A percentile compares a stretch with the other conserved stretches of the same genome.
Conservation (phyloP, 2,888 invertebrate species). For the Lithosia quadra region DNA sequence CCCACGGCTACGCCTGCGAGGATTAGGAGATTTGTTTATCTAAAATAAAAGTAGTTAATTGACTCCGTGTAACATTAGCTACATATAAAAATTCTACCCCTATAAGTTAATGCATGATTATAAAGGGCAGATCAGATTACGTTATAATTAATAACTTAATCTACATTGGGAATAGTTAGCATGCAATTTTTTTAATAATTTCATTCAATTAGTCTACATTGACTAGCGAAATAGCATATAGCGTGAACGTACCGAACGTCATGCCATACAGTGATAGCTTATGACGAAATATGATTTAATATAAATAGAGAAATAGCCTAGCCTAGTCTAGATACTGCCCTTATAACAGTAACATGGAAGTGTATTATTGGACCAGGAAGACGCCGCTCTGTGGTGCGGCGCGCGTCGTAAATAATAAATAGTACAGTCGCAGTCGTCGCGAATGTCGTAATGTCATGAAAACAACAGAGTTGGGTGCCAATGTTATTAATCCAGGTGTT, state of each 20-base stretch:
- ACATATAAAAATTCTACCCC: no score
- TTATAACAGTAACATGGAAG: neutral
- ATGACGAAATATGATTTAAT: neutral
- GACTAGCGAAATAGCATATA: neutral
- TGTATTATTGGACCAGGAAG: slow-evolving; percentile 18
- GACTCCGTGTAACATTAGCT: no score
- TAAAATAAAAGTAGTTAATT: no score
- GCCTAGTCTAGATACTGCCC: neutral
- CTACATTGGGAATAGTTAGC: no score
- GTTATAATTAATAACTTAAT: no score
- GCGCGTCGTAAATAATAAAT: slow-evolving; percentile 8
- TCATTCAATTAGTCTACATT: no score
- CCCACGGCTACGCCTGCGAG: no score
- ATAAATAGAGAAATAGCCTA: neutral
- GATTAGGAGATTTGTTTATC: no score
- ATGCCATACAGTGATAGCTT: neutral
- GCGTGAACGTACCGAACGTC: neutral
- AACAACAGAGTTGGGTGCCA: slow-evolving; percentile 16
- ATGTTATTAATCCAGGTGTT: neutral
- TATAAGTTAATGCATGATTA: no score
- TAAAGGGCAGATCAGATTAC: no score
- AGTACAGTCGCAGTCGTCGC: neutral
- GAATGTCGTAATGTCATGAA: neutral
- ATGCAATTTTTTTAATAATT: no score
- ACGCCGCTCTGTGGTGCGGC: neutral